Base-by-base conservation (phyloP, 2,888 invertebrate genomes). In the Cryptus armator region DNA sequence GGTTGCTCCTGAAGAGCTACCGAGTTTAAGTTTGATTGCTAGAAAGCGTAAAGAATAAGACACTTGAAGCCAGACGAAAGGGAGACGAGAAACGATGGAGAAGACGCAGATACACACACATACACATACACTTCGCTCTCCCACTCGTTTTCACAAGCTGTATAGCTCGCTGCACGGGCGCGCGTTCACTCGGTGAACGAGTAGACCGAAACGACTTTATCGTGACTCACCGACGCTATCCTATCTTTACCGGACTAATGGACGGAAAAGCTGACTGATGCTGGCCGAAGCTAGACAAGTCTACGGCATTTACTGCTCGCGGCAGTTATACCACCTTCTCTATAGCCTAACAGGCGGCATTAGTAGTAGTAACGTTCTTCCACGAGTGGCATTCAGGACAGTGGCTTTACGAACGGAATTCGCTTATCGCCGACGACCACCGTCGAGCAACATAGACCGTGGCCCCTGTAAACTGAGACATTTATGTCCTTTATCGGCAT, bases 401-500 rank as follows among this genome's bases (percentile, higher is more conserved):
- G 44, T 32, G 71, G 78, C 68, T 78, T 79, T 80, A 51, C 67
- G 16, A 84, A 79, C 64, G 84, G 66, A 74, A 83, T 84, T 82
- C 82, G 68, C 83, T 85, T 85, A 85, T 85, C 86, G 64, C 62
- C 75, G 37, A 64, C 24, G 76, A 44, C 84, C 71, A 81, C 59
- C 66, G 76, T 67, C 37, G 77, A 48, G 43, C 72, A 32, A 68
- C 62, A 9, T 24, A 14, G 32, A 16, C 32, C 76, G 46, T 64
- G 59, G 48, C 59, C 56, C 12, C 46, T 66, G 59, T 37, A 44
- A 37, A 43, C 71, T 16, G 68, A 53, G 64, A 70, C 37, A 85
- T 77, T 76, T 83, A 74, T 66, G 68, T 84, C 79, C 74, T 84
- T 87, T 81, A 85, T 84, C 84, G 83, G 77, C 84, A 79, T 81